A percentile compares a stretch with the other conserved stretches of the same genome.
Conservation (phyloP, 2,113 vertebrate genomes). For the Candoia aspera region DNA sequence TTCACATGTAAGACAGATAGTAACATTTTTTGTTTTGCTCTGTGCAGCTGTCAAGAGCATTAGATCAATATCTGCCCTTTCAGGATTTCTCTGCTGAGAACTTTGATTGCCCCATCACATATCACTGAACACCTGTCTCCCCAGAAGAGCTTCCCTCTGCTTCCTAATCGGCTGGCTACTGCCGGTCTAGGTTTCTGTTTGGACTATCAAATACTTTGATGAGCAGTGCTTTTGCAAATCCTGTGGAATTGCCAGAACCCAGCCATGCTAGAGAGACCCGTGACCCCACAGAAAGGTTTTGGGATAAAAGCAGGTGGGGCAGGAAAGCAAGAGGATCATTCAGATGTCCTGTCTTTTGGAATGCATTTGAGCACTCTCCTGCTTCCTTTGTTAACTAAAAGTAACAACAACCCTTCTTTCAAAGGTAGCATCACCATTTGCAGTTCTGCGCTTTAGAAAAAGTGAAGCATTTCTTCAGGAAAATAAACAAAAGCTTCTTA, state of each 20-base stretch:
- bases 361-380: neutral
- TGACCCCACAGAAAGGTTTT: neutral
- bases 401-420: neutral
- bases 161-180: neutral
- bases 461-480: neutral
- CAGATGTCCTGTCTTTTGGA: neutral
- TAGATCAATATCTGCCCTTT: conserved; percentile 7
- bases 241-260: neutral
- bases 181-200: neutral
- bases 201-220: neutral
- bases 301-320: neutral
- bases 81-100: neutral
- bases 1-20: neutral
- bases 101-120: neutral
- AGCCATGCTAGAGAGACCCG: neutral
- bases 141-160: neutral
- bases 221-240: neutral
- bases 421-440: neutral
- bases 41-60: neutral
- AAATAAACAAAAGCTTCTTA: neutral
- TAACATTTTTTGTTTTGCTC: neutral
- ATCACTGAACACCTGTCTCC: neutral
- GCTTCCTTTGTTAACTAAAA: neutral
- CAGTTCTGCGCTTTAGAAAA: neutral
- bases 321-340: neutral